Base-by-base conservation (phyloP, 2,888 invertebrate genomes). In the Tupiocoris notatus region DNA sequence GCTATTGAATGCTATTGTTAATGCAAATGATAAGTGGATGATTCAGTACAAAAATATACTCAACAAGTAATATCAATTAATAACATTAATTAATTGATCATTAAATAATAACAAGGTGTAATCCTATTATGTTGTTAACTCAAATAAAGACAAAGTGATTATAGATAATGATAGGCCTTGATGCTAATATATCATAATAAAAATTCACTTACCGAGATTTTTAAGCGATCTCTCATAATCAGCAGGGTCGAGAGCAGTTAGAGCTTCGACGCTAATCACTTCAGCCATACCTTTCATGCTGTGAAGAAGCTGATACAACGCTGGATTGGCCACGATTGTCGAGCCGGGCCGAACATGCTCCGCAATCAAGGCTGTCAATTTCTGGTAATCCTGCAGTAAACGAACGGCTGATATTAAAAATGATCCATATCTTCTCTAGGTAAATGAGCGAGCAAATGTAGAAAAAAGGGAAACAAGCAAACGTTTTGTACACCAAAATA, bases 211-310 rank as follows among this genome's bases (percentile, higher is more conserved):
- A 86, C 86, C 85, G 68, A 86, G 82, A 81, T 85, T 85, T 64
- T 82, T 82, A 1, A 85, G 81, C 58, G 86, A 83, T 79, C 84
- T 83, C 73, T 82, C 83, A 78, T 83, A 84, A n/a, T 84, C 84
- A 20, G 84, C 83, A n/a, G 82, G 81, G 80, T 86, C 85, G 39
- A 84, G 84, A 57, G 83, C 84, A 80, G 84, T 84, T 24, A 86
- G 81, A 56, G 83, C 83, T 79, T 86, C 85, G 6, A 85, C 83
- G 77, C 84, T 85, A 24, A 85, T 83, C 16, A 85, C 82, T 76
- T 83, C 83, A 64, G 78, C 78, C 77, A 80, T 80, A 39, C 80
- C 80, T 67, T 80, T 80, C 39, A 80, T 77, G 22, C 78, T 78
- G 23, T 79, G 79, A 18, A 81, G 78, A 17, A 79, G 77, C 1